phyloP scores from a whole-genome alignment of 2,113 vertebrate species.

The Leptobrachium leishanense region DNA sequence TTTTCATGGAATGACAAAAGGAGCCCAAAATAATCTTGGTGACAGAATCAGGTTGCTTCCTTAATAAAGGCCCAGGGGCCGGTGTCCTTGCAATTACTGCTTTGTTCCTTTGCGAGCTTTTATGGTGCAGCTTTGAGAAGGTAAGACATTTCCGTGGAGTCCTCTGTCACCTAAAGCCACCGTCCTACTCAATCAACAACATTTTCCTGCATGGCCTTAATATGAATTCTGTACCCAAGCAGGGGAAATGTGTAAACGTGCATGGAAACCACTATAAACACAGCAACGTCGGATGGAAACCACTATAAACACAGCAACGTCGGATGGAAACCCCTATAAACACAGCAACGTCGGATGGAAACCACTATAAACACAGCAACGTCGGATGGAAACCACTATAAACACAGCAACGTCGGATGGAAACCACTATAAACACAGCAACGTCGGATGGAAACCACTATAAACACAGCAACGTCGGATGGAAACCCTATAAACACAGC shows the following conservation, averaged over 20 bases:
- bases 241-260: neutral
- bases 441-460: neutral
- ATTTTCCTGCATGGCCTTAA: neutral
- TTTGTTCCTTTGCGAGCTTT: neutral
- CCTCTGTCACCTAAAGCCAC: neutral
- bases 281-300: neutral
- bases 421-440: neutral
- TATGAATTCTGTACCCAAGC: too few relatives aligned
- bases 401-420: too few relatives aligned
- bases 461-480: too few relatives aligned
- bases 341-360: too few relatives aligned
- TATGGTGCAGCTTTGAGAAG: too few relatives aligned
- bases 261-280: neutral
- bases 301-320: too few relatives aligned
- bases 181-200: neutral
- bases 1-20: neutral
- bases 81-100: neutral
- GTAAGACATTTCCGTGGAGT: neutral
- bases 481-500: too few relatives aligned
- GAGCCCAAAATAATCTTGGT: slow-evolving; percentile 9
- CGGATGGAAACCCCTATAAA: too few relatives aligned
- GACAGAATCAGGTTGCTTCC: slow-evolving; percentile 18
- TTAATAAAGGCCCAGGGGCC: slow-evolving; percentile 6
- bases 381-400: too few relatives aligned
- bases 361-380: too few relatives aligned